phyloP scores from a whole-genome alignment of 2,113 vertebrate genomes.

The Lethenteron reissneri region DNA sequence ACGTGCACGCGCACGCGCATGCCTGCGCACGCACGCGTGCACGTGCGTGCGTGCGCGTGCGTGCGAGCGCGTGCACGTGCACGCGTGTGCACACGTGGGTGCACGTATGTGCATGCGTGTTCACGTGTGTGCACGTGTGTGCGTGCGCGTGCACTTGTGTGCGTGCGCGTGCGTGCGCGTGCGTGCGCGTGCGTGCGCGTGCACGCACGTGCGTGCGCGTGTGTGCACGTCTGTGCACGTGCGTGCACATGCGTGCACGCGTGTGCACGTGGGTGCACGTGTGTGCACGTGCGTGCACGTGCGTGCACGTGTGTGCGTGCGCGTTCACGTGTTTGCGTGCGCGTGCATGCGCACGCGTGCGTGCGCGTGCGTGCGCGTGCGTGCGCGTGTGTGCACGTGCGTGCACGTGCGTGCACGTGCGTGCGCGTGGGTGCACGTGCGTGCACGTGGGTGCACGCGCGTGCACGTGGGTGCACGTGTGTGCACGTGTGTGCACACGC shows the following conservation, averaged over 20 bases:
- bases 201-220: neutral
- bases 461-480: neutral
- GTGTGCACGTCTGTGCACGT: too few relatives aligned
- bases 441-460: neutral
- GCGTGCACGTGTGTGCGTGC: too few relatives aligned
- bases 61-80: too few relatives aligned
- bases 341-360: too few relatives aligned
- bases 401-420: too few relatives aligned
- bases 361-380: too few relatives aligned
- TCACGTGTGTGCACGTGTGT: neutral
- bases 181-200: neutral
- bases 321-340: too few relatives aligned
- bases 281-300: neutral
- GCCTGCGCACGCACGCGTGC: too few relatives aligned
- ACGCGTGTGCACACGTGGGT: neutral
- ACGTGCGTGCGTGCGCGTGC: too few relatives aligned
- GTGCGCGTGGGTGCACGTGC: too few relatives aligned
- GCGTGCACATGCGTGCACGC: neutral
- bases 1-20: too few relatives aligned
- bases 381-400: too few relatives aligned
- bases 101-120: neutral
- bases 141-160: neutral
- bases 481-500: neutral
- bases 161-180: neutral
- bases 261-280: neutral